Percentiles rank a stretch among this genome's conserved stretches.
Conservation (phyloP, 2,113 vertebrate species). For the Megaceryle torquata region DNA sequence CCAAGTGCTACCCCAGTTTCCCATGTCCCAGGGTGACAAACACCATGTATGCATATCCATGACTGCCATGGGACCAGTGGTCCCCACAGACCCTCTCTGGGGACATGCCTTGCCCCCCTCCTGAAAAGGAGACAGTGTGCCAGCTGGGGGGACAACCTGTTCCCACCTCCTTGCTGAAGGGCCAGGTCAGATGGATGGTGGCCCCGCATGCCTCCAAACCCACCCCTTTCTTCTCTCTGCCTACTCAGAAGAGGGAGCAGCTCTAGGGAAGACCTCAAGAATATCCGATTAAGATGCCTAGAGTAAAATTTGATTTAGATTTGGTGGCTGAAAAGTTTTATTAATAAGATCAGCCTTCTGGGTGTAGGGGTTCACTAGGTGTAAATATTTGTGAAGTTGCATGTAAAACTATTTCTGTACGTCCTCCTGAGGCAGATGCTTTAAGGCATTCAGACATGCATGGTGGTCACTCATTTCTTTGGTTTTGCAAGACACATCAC, state of each 20-base stretch:
- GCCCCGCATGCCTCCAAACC: fast-evolving
- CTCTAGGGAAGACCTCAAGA: neutral
- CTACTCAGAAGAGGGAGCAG: neutral
- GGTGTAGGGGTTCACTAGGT: neutral
- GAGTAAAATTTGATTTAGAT: neutral
- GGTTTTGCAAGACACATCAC: neutral
- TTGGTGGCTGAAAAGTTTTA: neutral
- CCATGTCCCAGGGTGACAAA: neutral
- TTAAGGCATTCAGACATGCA: neutral
- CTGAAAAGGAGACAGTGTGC: neutral
- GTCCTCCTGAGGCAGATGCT: neutral
- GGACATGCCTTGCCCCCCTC: neutral
- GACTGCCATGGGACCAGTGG: fast-evolving
- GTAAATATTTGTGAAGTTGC: neutral
- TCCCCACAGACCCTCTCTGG: neutral
- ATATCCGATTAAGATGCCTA: neutral
- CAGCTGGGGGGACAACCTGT: neutral
- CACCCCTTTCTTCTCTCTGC: neutral
- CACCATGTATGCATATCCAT: neutral
- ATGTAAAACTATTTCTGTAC: neutral
- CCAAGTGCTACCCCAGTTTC: neutral
- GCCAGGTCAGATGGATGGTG: neutral
- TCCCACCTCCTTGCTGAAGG: neutral
- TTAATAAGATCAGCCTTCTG: neutral
- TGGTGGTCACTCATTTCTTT: neutral